A percentile compares a stretch with the other conserved stretches of the same genome.
These are phyloP conservation scores for Alces alces DNA, from an alignment of 2,113 vertebrate species.

Conservation along the genomic window DNA sequence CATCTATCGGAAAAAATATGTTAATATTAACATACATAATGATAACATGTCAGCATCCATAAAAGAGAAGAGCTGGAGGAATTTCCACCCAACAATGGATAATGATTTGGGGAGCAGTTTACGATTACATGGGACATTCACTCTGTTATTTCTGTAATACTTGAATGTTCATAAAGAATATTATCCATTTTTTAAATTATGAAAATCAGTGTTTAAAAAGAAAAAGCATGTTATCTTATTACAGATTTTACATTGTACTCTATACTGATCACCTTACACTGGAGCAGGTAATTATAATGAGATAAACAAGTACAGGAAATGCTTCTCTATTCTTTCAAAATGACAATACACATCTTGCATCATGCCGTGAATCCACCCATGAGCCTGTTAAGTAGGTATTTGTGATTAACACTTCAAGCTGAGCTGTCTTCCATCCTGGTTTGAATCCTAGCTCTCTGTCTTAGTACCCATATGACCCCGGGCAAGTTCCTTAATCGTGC, in stretches of 20 bases:
- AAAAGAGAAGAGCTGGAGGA: neutral
- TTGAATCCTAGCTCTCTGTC: neutral
- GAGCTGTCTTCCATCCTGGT: neutral
- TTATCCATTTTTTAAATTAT: neutral
- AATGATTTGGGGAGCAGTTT: neutral
- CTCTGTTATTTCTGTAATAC: neutral
- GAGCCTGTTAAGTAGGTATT: neutral
- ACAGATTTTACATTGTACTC: neutral
- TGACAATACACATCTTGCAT: neutral
- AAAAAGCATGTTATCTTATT: neutral
- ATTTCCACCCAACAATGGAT: neutral
- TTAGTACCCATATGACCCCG: neutral
- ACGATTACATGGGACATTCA: neutral
- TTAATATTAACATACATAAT: neutral
- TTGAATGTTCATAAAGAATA: constrained; percentile 10
- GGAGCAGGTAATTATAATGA: neutral
- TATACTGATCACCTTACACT: neutral
- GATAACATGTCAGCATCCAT: neutral
- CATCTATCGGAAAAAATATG: neutral
- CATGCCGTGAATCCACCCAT: neutral
- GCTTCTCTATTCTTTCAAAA: neutral
- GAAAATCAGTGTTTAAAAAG: neutral
- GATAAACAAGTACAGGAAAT: neutral
- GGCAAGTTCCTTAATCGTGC: neutral
- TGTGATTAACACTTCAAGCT: neutral